phyloP scores from a whole-genome alignment of 2,888 invertebrate species.

The Kryphioiulus occultus region DNA sequence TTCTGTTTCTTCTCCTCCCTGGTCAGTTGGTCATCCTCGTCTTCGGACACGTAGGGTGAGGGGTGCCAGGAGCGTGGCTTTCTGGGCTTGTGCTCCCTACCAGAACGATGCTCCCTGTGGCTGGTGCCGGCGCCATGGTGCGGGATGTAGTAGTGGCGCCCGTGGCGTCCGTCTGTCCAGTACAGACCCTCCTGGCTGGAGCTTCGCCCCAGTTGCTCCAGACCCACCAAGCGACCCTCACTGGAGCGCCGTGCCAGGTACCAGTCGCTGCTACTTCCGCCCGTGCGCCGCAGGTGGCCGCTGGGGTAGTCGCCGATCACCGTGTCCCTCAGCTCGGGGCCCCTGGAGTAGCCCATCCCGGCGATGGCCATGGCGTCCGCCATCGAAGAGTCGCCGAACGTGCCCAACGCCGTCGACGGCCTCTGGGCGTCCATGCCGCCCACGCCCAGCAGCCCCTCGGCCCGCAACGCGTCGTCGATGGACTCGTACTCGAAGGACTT shows the following conservation, averaged over 20 bases:
- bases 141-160: constrained; percentile 48
- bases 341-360: constrained; percentile 57
- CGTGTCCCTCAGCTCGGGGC: constrained; percentile 55
- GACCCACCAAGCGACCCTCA: constrained; percentile 43
- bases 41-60: constrained; percentile 65
- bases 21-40: constrained; percentile 66
- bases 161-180: constrained; percentile 55
- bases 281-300: constrained; percentile 26
- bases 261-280: constrained; percentile 47
- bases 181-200: constrained; percentile 54
- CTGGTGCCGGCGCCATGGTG: background rate
- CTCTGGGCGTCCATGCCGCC: constrained; percentile 55
- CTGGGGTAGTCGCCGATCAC: constrained; percentile 55
- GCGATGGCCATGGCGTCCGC: constrained; percentile 54
- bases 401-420: constrained; percentile 55
- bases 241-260: constrained; percentile 51
- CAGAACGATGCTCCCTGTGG: background rate
- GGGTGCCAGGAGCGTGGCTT: constrained; percentile 66
- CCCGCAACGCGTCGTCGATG: constrained; percentile 61
- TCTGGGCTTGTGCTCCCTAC: constrained; percentile 45
- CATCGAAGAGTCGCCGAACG: constrained; percentile 37
- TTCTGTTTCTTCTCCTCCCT: constrained; percentile 69
- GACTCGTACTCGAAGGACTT: constrained; percentile 65
- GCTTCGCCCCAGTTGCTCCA: constrained; percentile 48
- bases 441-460: constrained; percentile 56